Conservation (phyloP, 2,888 invertebrate genomes). For the Drosophila quasianomalipes region DNA sequence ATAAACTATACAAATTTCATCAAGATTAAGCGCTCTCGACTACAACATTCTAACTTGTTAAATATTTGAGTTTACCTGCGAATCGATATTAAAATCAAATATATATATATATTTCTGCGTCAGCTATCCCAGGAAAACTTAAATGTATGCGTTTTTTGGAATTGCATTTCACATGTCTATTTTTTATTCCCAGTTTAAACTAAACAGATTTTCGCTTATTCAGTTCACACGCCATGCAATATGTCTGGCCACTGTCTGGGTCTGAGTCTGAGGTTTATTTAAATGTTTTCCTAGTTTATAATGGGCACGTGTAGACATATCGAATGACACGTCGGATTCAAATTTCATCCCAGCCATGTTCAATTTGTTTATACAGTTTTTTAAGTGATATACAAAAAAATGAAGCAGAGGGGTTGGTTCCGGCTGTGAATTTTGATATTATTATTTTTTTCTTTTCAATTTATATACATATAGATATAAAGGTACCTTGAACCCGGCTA, state of each 20-base stretch:
- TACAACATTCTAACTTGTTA: not conserved
- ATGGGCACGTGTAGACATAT: conserved; percentile 6
- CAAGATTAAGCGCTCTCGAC: not conserved
- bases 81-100: not conserved
- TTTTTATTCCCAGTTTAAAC: not conserved
- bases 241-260: not conserved
- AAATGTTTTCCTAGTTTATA: not conserved
- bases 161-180: not conserved
- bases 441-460: not conserved
- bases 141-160: not conserved
- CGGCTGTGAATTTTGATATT: conserved; percentile 6
- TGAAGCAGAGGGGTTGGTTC: not conserved
- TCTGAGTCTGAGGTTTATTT: conserved; percentile 2
- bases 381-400: not conserved
- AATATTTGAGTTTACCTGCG: not conserved
- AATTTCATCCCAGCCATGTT: not conserved
- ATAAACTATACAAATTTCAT: not conserved
- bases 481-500: conserved; percentile 29
- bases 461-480: not conserved
- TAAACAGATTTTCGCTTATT: not conserved
- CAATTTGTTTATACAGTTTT: not conserved
- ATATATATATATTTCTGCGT: not conserved
- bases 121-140: not conserved
- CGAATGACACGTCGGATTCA: not conserved
- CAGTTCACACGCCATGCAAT: not conserved